phyloP scores from a whole-genome alignment of 1,140 invertebrate species.

The Drosophila equinoxialis region DNA sequence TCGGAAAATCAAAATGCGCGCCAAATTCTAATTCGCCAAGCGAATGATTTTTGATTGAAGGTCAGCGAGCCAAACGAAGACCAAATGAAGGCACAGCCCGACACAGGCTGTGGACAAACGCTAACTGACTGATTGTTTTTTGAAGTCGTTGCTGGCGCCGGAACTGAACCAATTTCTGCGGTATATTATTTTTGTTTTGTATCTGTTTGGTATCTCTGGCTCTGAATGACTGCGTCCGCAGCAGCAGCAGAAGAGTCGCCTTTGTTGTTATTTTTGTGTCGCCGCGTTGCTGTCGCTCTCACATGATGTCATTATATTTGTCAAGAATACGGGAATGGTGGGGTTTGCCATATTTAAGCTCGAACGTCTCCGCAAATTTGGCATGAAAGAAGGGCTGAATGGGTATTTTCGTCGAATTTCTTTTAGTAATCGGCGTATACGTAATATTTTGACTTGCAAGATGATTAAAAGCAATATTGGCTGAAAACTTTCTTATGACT shows the following conservation, averaged over 20 bases:
- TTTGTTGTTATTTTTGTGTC: conserved; percentile 3
- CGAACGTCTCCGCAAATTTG: background rate
- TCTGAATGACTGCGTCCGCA: conserved; percentile 35
- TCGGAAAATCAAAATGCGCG: conserved; percentile 63
- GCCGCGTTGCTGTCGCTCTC: conserved; percentile 21
- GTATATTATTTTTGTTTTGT: conserved; percentile 25
- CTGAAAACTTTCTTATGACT: too few species aligned
- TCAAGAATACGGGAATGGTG: conserved; percentile 17
- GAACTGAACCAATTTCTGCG: conserved; percentile 64
- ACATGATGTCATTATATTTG: conserved; percentile 55
- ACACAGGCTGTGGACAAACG: conserved; percentile 72
- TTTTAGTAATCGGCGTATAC: too few species aligned
- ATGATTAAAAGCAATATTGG: too few species aligned
- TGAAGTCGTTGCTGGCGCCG: conserved; percentile 47
- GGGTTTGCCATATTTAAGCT: background rate
- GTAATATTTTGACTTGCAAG: too few species aligned
- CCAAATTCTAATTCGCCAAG: conserved; percentile 72
- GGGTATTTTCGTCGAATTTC: too few species aligned
- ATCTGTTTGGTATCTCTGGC: conserved; percentile 31
- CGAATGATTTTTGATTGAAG: conserved; percentile 65
- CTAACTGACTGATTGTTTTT: conserved; percentile 61
- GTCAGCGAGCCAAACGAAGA: conserved; percentile 37
- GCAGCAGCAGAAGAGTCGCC: background rate
- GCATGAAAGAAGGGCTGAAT: background rate
- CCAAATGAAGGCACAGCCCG: conserved; percentile 32